Percentiles rank a stretch among this genome's conserved stretches.
phyloP scores from a whole-genome alignment of 2,888 invertebrate species.

The Apocheima hispidaria region DNA sequence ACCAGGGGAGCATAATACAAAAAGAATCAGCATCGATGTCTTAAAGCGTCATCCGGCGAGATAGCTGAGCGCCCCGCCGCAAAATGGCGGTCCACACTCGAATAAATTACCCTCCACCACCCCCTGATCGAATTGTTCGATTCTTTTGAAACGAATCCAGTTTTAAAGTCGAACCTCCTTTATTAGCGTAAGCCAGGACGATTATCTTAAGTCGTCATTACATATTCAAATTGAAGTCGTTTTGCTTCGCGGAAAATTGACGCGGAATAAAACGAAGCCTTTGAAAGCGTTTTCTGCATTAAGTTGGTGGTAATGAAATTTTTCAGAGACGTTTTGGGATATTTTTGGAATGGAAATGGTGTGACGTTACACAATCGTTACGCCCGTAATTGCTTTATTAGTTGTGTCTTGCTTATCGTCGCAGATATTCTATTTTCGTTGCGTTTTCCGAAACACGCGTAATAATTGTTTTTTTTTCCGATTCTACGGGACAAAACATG shows the following conservation, averaged over 20 bases:
- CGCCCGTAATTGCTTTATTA: constrained; percentile 15
- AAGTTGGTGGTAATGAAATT: constrained; percentile 71
- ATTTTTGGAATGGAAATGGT: constrained; percentile 37
- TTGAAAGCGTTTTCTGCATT: constrained; percentile 70
- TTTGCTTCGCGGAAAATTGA: constrained; percentile 84
- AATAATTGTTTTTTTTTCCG: no score
- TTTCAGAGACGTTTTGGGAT: constrained; percentile 50
- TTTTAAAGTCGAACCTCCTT: constrained; percentile 77
- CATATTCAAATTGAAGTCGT: constrained; percentile 86
- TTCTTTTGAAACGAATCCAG: constrained; percentile 82
- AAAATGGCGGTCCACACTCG: constrained; percentile 85
- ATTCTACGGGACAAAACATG: no score
- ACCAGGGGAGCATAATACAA: constrained; percentile 84
- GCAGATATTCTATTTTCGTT: background rate
- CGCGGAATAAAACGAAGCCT: constrained; percentile 84
- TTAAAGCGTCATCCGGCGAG: constrained; percentile 81
- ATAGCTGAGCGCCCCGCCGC: constrained; percentile 78
- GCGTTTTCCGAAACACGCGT: background rate
- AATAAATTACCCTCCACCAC: constrained; percentile 84
- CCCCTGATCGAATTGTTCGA: constrained; percentile 80
- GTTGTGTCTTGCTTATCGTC: constrained; percentile 9
- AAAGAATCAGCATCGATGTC: constrained; percentile 86
- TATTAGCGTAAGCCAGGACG: constrained; percentile 85
- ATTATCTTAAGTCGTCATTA: constrained; percentile 85
- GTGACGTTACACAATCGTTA: constrained; percentile 6